These are phyloP conservation scores for Cheumatopsyche charites DNA, from an alignment of 1,140 invertebrate genomes.

Conservation along the genomic window DNA sequence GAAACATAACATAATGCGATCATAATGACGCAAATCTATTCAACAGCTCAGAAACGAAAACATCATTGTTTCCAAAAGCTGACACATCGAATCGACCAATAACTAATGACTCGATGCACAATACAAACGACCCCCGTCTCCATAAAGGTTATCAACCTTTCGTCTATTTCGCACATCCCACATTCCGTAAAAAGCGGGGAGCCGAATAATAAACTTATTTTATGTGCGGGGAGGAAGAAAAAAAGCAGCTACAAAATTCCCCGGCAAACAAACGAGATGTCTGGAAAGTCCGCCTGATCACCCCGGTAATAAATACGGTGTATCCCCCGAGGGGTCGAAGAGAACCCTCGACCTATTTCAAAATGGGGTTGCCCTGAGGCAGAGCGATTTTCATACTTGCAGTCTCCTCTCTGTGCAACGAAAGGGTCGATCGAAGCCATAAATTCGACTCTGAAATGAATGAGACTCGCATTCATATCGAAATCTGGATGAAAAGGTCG, in stretches of 20 bases:
- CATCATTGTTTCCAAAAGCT: too few relatives aligned
- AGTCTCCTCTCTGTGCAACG: slow-evolving; percentile 14
- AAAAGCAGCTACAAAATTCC: slow-evolving; percentile 11
- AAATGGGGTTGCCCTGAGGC: slow-evolving; percentile 33
- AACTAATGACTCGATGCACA: too few relatives aligned
- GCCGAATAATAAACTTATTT: slow-evolving; percentile 1
- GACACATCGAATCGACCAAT: neutral
- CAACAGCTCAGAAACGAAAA: too few relatives aligned
- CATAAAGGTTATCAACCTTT: slow-evolving; percentile 17
- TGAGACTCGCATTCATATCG: too few relatives aligned
- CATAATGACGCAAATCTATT: too few relatives aligned
- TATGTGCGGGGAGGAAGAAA: neutral
- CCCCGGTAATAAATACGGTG: slow-evolving; percentile 21
- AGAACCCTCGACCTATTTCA: slow-evolving; percentile 39
- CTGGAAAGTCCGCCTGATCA: slow-evolving; percentile 26
- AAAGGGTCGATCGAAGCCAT: slow-evolving; percentile 33
- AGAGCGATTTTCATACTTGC: slow-evolving; percentile 27
- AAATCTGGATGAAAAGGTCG: too few relatives aligned
- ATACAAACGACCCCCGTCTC: neutral
- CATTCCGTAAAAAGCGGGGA: neutral
- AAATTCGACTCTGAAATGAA: slow-evolving; percentile 20
- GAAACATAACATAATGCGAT: too few relatives aligned
- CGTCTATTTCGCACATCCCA: neutral
- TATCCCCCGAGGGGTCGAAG: neutral
- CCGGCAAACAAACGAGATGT: slow-evolving; percentile 34